phyloP scores from a whole-genome alignment of 1,140 invertebrate genomes.

The Colletes latitarsis region DNA sequence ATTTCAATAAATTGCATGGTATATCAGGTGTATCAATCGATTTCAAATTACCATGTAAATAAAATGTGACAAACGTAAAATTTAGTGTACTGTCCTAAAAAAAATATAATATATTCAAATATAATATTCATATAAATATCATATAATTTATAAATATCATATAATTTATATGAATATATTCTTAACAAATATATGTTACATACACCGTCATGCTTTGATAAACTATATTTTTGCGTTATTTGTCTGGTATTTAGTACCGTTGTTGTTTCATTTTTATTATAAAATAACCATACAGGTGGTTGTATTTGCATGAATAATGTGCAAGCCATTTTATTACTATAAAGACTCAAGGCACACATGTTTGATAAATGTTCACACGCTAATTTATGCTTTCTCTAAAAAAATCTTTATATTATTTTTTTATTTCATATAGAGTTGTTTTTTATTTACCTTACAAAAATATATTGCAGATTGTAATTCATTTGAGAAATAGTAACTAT shows the following conservation, averaged over 20 bases:
- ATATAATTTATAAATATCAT: constrained; percentile 32
- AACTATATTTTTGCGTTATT: constrained; percentile 81
- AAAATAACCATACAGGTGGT: constrained; percentile 82
- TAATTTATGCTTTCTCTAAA: constrained; percentile 80
- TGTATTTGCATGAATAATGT: constrained; percentile 80
- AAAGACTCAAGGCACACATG: constrained; percentile 85
- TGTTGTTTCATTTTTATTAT: constrained; percentile 79
- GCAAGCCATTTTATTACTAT: constrained; percentile 81
- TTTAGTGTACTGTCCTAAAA: constrained; percentile 79
- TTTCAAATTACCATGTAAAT: constrained; percentile 73
- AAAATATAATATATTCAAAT: constrained; percentile 30
- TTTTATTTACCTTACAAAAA: constrained; percentile 81
- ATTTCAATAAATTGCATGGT: constrained; percentile 79
- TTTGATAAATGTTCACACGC: constrained; percentile 88
- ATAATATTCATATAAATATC: constrained; percentile 5
- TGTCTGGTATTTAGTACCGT: constrained; percentile 79
- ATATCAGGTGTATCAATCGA: constrained; percentile 78
- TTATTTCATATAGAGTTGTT: background rate
- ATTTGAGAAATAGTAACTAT: constrained; percentile 81
- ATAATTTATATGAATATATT: background rate
- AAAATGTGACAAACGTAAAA: constrained; percentile 76
- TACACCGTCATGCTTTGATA: constrained; percentile 78
- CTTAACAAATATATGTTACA: constrained; percentile 19
- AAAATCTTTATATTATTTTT: constrained; percentile 53
- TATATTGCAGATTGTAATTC: constrained; percentile 79